Base-by-base conservation (phyloP, 2,888 invertebrate genomes). In the Polyommatus icarus region DNA sequence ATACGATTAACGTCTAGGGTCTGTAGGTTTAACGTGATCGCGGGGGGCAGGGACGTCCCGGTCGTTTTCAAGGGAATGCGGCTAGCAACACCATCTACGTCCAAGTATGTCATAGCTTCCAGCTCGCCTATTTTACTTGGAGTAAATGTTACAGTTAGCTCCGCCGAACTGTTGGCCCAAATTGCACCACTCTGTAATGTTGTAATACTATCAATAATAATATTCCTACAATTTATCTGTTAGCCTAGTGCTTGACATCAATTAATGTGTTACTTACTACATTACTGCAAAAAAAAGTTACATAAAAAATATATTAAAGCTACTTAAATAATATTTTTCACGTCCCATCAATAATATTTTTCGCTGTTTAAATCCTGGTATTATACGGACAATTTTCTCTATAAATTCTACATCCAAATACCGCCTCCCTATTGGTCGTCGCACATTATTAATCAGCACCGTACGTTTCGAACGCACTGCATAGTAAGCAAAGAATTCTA, bases 1-100 rank as follows among this genome's bases (percentile, higher is more conserved):
- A 96, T 93, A 78, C 92, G 88, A 79, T 94, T 93, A 84, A 95
- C 94, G 79, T 96, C 93, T 18, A 96, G 87, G 3, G 92, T 94
- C 81, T 95, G 93, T 20, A 95, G 84, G 82, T 95, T 95, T 18
- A 96, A 85, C 73, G 87, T 85, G 78, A 96, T 92, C 3, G 87
- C 83, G 3, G 96, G 96, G 6, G 96, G 96, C 76, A 95, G 83
- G 29, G 96, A 95, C 12, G 87, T 87, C 3, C 96, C 96, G 36
- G 87, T 84, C 80, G 96, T 85, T 82, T 87, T 90, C 54, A 96
- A 81, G 0, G 94, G 91, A 73, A 95, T 85, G 78, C 96, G 93
- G 20, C 94, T 88, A 75, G 85, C 85, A 5, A 91, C 87, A 8
- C 96, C 96, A 78, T 95, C 94, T 3, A 96, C 90, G 82, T 96